phyloP scores from a whole-genome alignment of 1,140 invertebrate species.

The Choristoneura fumiferana region DNA sequence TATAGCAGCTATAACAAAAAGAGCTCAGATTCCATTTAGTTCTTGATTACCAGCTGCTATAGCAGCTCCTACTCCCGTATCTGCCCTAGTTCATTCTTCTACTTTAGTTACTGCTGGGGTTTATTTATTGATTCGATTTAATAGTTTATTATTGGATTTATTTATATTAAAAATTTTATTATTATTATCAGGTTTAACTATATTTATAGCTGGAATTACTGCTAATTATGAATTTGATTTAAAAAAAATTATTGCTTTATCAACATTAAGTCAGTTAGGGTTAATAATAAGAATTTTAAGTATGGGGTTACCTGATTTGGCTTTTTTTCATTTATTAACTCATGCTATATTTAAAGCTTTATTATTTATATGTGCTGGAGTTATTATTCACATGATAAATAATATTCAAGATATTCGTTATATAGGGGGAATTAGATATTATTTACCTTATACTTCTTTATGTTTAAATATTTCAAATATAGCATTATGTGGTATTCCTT shows the following conservation, averaged over 20 bases:
- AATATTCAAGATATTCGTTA: conserved; percentile 82
- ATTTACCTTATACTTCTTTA: conserved; percentile 39
- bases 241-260: conserved; percentile 86
- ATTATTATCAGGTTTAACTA: conserved; percentile 76
- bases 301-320: conserved; percentile 66
- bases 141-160: conserved; percentile 55
- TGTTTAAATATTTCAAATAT: conserved; percentile 67
- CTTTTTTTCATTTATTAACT: conserved; percentile 79
- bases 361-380: conserved; percentile 40
- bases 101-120: conserved; percentile 86
- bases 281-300: conserved; percentile 82
- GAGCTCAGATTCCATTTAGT: conserved; percentile 86
- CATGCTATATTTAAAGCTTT: conserved; percentile 46
- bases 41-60: conserved; percentile 84
- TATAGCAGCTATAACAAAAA: conserved; percentile 84
- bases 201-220: conserved; percentile 80
- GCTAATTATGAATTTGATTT: conserved; percentile 83
- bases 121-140: conserved; percentile 85
- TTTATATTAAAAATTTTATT: conserved; percentile 59
- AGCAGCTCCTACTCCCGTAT: conserved; percentile 84
- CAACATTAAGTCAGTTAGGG: conserved; percentile 84
- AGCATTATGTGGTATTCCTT: conserved; percentile 78
- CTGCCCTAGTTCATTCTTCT: conserved; percentile 86
- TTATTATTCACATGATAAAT: conserved; percentile 80
- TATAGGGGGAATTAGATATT: conserved; percentile 57